Evolutionary conservation across 2,888 invertebrate species (phyloP), one percentile per base, ranked within the genome.

Genomic region (Lysandra coridon): DNA sequence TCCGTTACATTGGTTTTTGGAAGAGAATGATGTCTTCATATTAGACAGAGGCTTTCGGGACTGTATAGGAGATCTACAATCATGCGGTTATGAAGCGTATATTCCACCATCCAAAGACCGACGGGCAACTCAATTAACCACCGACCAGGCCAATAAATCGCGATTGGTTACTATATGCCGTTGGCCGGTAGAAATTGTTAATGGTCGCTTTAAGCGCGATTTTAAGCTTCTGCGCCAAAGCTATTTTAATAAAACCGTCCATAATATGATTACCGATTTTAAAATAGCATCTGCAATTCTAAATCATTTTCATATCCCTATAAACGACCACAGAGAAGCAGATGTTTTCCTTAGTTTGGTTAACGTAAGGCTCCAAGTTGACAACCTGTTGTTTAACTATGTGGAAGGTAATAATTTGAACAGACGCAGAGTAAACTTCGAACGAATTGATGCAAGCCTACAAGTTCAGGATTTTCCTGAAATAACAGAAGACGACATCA

Each of bases 101-200:
- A 76, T 76, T 33, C 57, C 76, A 57, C 53, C 53, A 57, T 33
- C 57, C 23, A 57, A 76, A 57, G 76, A 76, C 33, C 33, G 76
- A 57, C 12, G 30, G 53, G 57, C 23, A 76, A 79, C 37, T 30
- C 73, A 74, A 79, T 73, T 73, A 79, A 53, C 53, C 14, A 53
- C 53, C 14, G 53, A 53, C 3, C 53, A 17, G 14, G 14, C 53
- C 14, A 53, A 53, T 53, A 53, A 53, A 53, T 53, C 53, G 14
- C 12, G 81, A 77, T 60, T 73, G 40, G 80, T 82, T 17, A 82
- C 82, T 23, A 78, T 82, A 78, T 80, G 80, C 60, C 79, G 81
- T 78, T 82, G 81, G 81, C 78, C 80, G 57, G 81, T 81, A 23
- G 82, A 83, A 82, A 80, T 79, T 33, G 75, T 82, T n/a, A 83